Evolutionary conservation across 1,140 invertebrate species (phyloP), one percentile per base, ranked within the genome.

Genomic region (Drosophila gunungcola): DNA sequence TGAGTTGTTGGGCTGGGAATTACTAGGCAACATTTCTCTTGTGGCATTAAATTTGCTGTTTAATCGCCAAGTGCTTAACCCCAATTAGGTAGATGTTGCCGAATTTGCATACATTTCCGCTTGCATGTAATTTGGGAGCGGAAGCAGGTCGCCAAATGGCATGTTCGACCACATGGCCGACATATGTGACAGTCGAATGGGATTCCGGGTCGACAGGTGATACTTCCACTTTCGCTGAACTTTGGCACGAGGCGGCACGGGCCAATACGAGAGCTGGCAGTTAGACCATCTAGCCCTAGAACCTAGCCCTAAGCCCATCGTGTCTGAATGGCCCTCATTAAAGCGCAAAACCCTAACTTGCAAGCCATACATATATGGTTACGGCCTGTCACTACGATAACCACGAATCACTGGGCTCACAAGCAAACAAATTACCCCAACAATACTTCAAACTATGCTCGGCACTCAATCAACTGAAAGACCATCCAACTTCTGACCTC

Each of bases 51-150:
- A 51, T 52, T 58, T 16, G 25, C 49, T 63, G 38, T 29, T 73
- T 88, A 86, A 86, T 88, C 75, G 58, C 74, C 65, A 75, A 88
- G 78, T 86, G 69, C 82, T 76, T 72, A 78, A 52, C 46, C 60
- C 38, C 56, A 61, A 82, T 78, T 82, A 78, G 58, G 36, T 68
- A 10, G 79, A 55, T 60, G 51, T 38, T 36, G 38, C 32, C 10
- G 49, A 69, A 73, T 85, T 78, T 80, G 73, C 70, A 86, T 82
- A 73, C 63, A 69, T 68, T 78, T 73, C 68, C 73, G 61, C 48
- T 67, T 65, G 75, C 58, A 60, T 60, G 63, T 53, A 51, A 43
- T 49, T 32, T 42, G 21, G 51, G n/a, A 25, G 41, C 34, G 16
- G n/a, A 21, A n/a, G 12, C 34, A 38, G 60, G 43, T 27, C 38